A percentile compares a stretch with the other conserved stretches of the same genome.
phyloP scores from a whole-genome alignment of 2,113 vertebrate species.

The Picathartes gymnocephalus region DNA sequence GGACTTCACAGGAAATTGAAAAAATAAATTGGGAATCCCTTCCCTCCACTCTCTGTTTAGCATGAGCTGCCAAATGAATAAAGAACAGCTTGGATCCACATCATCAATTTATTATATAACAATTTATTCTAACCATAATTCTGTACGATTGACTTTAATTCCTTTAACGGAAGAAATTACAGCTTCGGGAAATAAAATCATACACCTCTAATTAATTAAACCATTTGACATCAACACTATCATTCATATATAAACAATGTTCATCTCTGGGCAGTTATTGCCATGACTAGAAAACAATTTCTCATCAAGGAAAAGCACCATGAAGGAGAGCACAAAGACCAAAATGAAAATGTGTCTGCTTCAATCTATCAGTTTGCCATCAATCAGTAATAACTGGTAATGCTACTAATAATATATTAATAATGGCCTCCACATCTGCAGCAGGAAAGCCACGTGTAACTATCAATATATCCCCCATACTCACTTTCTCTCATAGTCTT shows the following conservation, averaged over 20 bases:
- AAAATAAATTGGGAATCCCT: neutral
- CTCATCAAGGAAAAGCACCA: neutral
- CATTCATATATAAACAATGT: neutral
- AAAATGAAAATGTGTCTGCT: neutral
- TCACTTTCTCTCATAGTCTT: neutral
- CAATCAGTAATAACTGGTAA: neutral
- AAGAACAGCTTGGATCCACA: constrained; percentile 22
- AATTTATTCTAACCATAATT: constrained; percentile 21
- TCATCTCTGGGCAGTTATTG: neutral
- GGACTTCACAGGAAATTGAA: neutral
- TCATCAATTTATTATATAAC: constrained; percentile 12
- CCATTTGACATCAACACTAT: constrained; percentile 16
- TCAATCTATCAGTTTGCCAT: neutral
- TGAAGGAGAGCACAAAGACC: neutral
- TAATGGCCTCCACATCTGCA: neutral
- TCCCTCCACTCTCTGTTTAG: neutral
- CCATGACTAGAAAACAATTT: neutral
- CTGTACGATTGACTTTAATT: neutral
- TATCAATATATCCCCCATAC: neutral
- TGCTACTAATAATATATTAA: neutral
- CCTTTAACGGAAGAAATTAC: constrained; percentile 15
- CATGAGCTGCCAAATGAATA: neutral
- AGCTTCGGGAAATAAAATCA: constrained; percentile 37
- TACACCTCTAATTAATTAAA: constrained; percentile 37
- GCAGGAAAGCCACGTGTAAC: neutral